phyloP scores from a whole-genome alignment of 2,113 vertebrate genomes.

The Athene cunicularia region DNA sequence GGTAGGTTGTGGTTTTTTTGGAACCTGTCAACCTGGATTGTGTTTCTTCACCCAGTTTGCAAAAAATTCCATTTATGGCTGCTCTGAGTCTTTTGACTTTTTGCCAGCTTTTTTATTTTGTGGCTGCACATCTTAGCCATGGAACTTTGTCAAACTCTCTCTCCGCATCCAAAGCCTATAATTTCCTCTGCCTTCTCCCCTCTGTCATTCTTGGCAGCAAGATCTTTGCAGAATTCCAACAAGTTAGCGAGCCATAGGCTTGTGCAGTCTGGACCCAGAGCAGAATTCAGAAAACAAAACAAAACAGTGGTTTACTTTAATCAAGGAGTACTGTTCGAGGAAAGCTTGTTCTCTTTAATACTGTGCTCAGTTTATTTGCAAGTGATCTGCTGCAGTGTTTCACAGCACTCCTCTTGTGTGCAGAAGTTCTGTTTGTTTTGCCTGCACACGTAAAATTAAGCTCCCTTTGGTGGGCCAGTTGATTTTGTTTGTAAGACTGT shows the following conservation, averaged over 20 bases:
- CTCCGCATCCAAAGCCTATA: slow-evolving; percentile 37
- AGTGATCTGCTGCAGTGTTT: not conserved
- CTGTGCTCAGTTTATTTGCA: not conserved
- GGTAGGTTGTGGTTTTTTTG: not conserved
- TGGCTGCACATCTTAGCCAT: slow-evolving; percentile 33
- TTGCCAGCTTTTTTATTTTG: slow-evolving; percentile 51
- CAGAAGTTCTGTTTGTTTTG: not conserved
- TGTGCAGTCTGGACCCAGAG: slow-evolving; percentile 17
- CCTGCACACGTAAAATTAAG: not conserved
- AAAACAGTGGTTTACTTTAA: slow-evolving; percentile 7
- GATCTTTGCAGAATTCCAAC: slow-evolving; percentile 28
- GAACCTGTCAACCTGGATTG: not conserved
- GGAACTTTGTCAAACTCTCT: slow-evolving; percentile 43
- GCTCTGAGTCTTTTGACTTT: slow-evolving; percentile 1
- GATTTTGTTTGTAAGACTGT: not conserved
- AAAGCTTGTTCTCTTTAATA: not conserved
- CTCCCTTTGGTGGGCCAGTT: not conserved
- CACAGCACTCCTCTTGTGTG: not conserved
- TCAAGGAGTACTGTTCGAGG: not conserved
- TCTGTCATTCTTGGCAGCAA: slow-evolving; percentile 66
- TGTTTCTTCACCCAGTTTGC: slow-evolving; percentile 24
- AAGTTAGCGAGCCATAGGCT: slow-evolving; percentile 18
- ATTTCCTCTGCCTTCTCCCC: slow-evolving; percentile 67
- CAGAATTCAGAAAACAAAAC: slow-evolving; percentile 33
- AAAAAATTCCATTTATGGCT: slow-evolving; percentile 69